Evolutionary conservation across 2,888 invertebrate species (phyloP), one percentile per base, ranked within the genome.

Genomic region (Scaptodrosophila latifasciaeformis): DNA sequence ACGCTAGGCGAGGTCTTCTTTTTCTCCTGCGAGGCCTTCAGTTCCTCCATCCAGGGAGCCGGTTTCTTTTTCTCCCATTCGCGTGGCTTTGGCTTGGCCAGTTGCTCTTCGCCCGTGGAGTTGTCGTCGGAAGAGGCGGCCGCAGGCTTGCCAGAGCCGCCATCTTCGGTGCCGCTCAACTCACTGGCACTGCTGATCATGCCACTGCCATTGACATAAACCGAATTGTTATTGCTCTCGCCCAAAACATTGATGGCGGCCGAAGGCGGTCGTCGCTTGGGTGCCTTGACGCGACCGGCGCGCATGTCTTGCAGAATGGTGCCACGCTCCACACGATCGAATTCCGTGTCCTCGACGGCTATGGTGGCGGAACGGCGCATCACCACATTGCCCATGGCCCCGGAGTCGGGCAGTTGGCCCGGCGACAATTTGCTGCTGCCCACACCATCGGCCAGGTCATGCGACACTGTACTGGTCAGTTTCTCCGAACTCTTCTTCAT

Each of bases 1-100:
- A 85, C 71, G 57, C 54, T 84, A 18, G 87, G 86, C 37, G 85
- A 83, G 13, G 78, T 66, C 70, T 86, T 86, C 59, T 85, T 86
- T 51, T 85, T 85, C 7, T 82, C 85, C 84, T 94, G 94, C 77
- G 92, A 93, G 63, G 92, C 88, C 81, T 93, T 93, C 65, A 94
- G 89, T 82, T 94, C 94, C 65, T 90, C 92, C 89, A 94, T 91
- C 93, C 93, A 94, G 0, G 94, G 93, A 42, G 91, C 92, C 76
- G 89, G 90, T 70, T 91, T 91, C 76, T n/a, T n/a, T n/a, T 91
- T 92, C 84, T 91, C 91, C 91, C 91, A 92, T 72, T 91, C 91
- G 10, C 92, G 88, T 1, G 91, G 88, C 58, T 90, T 90, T 0
- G 91, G 91, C 69, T 90, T 91, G 9, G 89, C 89, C 80, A 90